phyloP scores from a whole-genome alignment of 2,888 invertebrate genomes.

The Charanyca ferruginea region DNA sequence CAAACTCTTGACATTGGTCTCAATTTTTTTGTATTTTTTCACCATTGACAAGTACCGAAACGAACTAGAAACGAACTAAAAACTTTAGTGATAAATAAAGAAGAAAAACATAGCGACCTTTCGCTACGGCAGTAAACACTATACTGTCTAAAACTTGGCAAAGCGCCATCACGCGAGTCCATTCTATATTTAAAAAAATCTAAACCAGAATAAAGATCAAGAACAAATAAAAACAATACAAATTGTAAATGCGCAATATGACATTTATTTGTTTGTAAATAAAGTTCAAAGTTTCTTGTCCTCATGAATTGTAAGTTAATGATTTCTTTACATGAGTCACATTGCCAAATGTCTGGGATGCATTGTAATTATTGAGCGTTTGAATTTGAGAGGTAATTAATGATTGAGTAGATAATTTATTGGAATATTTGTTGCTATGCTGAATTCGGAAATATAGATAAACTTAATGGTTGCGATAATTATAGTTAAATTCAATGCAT shows the following conservation, averaged over 20 bases:
- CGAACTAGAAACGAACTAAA: constrained; percentile 7
- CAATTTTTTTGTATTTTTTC: constrained; percentile 8
- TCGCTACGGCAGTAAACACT: constrained; percentile 73
- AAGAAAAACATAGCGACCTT: constrained; percentile 53
- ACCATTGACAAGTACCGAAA: constrained; percentile 6
- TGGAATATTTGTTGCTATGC: constrained; percentile 16
- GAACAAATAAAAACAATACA: constrained; percentile 62
- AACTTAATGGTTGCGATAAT: too few relatives aligned
- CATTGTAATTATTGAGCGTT: constrained; percentile 33
- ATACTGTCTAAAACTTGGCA: constrained; percentile 80
- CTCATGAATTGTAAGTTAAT: constrained; percentile 36
- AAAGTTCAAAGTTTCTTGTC: constrained; percentile 55
- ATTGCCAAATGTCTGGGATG: constrained; percentile 45
- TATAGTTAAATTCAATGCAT: neutral
- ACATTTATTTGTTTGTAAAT: constrained; percentile 38
- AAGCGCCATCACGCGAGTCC: constrained; percentile 72
- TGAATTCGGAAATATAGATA: too few relatives aligned
- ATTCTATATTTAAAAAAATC: constrained; percentile 77
- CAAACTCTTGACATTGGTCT: constrained; percentile 51
- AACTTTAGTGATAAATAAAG: constrained; percentile 15
- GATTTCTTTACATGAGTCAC: constrained; percentile 50
- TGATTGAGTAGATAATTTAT: constrained; percentile 45
- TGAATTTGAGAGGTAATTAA: constrained; percentile 47
- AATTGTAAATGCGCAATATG: constrained; percentile 37
- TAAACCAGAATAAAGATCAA: constrained; percentile 68